Evolutionary conservation across 2,797 vertebrate species (phyloP).

Genomic region (Sciurus carolinensis): DNA sequence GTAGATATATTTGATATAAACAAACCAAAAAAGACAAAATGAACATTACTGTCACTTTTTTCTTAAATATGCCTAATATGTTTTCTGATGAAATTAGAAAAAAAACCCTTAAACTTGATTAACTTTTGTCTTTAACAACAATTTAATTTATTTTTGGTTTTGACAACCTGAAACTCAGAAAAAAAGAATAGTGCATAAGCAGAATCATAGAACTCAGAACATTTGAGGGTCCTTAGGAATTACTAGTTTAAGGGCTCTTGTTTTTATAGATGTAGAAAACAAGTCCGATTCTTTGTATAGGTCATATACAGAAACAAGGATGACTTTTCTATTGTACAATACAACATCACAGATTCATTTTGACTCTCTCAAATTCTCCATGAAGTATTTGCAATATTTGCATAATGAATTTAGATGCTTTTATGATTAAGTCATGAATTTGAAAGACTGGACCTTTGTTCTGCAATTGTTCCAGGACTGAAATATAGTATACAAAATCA

Average conservation of each 20-base stretch:
- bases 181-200: neutral
- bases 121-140: slow-evolving; percentile 22
- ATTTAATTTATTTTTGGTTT: slow-evolving; percentile 52
- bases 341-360: neutral
- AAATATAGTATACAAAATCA: neutral
- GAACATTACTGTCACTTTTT: neutral
- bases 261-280: neutral
- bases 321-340: neutral
- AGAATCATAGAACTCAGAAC: neutral
- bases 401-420: slow-evolving; percentile 67
- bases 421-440: neutral
- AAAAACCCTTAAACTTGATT: neutral
- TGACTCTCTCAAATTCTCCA: slow-evolving; percentile 47
- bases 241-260: neutral
- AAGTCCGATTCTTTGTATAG: neutral
- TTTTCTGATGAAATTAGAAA: slow-evolving; percentile 45
- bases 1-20: neutral
- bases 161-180: neutral
- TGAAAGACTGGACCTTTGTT: neutral
- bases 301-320: slow-evolving; percentile 20
- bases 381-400: slow-evolving; percentile 71
- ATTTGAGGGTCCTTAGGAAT: neutral
- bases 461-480: neutral
- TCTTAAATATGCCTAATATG: neutral
- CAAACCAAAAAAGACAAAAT: neutral